Base-by-base conservation (phyloP, 2,888 invertebrate genomes). In the Epinotia nisella region DNA sequence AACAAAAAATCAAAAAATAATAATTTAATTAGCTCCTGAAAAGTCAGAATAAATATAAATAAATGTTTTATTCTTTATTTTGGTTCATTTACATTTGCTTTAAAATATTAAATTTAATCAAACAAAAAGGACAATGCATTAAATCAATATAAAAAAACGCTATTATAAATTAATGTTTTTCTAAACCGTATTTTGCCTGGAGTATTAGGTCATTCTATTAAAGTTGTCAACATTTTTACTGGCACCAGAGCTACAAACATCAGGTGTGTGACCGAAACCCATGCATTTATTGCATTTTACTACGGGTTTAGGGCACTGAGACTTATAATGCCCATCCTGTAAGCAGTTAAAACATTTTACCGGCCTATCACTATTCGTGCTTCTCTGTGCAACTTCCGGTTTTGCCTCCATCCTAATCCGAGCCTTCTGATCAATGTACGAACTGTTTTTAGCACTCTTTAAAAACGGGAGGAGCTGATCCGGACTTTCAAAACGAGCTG, bases 401-500 rank as follows among this genome's bases (percentile, higher is more conserved):
- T 56, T 21, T 3, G 35, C 9, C 9, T 51, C 21, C 13, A 19
- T 17, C 41, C 60, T 35, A 49, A 10, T 15, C 17, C 17, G 35
- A 1, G 2, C 17, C 11, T 11, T 59, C 10, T 35, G 35, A 17
- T 59, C 59, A 10, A 39, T 9, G 9, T 39, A 59, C 3, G 59
- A n/a, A 39, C 59, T 59, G 35, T 39, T 53, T n/a, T 55, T 59
- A 45, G 62, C 72, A 9, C 68, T 73, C 17, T 62, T 73, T 62
- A 73, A 61, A 29, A 65, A 73, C 7, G 72, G 68, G 39, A 74
- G 49, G 7, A 74, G 17, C 35, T 74, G 55, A 29, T 74, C 74
- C 1, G 74, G 74, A 10, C 17, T 53, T 29, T 74, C 49, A 35
- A 74, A 74, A 19, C 59, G 62, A 21, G 74, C 70, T 2, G 70